Evolutionary conservation across 2,888 invertebrate genomes (phyloP), one percentile per base, ranked within the genome.

Genomic region (Lepidochrysops patricia): DNA sequence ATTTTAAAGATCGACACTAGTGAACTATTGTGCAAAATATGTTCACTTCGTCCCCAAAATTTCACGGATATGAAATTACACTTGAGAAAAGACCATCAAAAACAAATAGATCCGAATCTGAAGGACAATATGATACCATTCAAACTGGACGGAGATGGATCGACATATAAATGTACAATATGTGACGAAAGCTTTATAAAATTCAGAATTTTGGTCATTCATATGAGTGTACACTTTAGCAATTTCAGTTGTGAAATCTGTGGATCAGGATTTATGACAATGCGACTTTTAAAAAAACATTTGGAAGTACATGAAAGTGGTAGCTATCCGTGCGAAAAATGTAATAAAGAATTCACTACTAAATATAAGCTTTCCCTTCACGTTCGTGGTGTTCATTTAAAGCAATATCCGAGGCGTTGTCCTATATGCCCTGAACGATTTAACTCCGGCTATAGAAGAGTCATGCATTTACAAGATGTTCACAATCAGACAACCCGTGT

Each of bases 231-330:
- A 0, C 89, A 89, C 61, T 89, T 89, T 52, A 88, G 81, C 57
- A 88, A 88, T 63, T 89, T 88, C 59, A 88, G 88, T 62, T 89
- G 89, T 25, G 89, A 89, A 60, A 74, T 88, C 4, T 89, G 89
- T 49, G 89, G 89, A 0, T 82, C 88, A 0, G 86, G 81, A 0
- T 89, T 88, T 66, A 85, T 87, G 85, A 89, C 89, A 0, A 63
- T 88, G 54, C 71, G 88, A 0, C 74, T 88, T 0, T 58, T 89
- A 19, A 88, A 87, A 63, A 89, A 85, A 56, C 89, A 89, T 71
- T 71, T 88, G 32, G 87, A 88, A 61, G 85, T 87, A 0, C 89
- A 89, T 65, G 88, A 89, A 60, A 79, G 76, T 7, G 89, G 89
- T 0, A 86, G 79, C 63, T 87, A 79, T 58, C 80, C 83, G 0